These are phyloP conservation scores for Mergus octosetaceus DNA, from an alignment of 2,797 vertebrate genomes.

Conservation along the genomic window DNA sequence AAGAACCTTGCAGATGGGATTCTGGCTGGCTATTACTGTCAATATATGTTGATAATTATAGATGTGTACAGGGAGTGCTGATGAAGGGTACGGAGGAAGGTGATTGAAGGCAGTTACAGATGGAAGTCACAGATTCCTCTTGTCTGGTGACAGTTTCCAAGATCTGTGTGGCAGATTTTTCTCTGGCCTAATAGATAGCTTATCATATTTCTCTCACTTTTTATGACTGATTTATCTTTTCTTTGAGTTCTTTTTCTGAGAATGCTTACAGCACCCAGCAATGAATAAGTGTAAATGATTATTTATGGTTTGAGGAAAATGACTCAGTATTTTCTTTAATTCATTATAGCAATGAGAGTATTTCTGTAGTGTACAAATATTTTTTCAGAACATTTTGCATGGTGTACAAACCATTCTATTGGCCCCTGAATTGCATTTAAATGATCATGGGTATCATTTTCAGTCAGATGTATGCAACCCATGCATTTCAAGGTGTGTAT, in stretches of 20 bases:
- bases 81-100: constrained; percentile 34
- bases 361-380: constrained; percentile 15
- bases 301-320: constrained; percentile 44
- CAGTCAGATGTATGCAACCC: neutral
- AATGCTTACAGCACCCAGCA: constrained; percentile 27
- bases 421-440: neutral
- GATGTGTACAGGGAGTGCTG: constrained; percentile 10
- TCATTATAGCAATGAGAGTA: constrained; percentile 9
- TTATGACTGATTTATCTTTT: constrained; percentile 58
- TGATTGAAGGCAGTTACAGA: constrained; percentile 62
- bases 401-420: neutral
- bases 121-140: constrained; percentile 58
- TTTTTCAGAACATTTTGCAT: neutral
- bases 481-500: neutral
- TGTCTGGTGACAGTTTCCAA: constrained; percentile 49
- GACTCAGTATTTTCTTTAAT: constrained; percentile 55
- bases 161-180: constrained; percentile 45
- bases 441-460: neutral
- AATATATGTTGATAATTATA: constrained; percentile 13
- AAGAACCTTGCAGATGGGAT: neutral
- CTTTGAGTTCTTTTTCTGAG: constrained; percentile 36
- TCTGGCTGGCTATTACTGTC: constrained; percentile 4
- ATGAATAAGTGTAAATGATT: constrained; percentile 59
- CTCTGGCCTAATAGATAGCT: constrained; percentile 51
- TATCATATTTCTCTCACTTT: constrained; percentile 59